Evolutionary conservation across 1,140 invertebrate genomes (phyloP).

Genomic region (Drosophila prosaltans): DNA sequence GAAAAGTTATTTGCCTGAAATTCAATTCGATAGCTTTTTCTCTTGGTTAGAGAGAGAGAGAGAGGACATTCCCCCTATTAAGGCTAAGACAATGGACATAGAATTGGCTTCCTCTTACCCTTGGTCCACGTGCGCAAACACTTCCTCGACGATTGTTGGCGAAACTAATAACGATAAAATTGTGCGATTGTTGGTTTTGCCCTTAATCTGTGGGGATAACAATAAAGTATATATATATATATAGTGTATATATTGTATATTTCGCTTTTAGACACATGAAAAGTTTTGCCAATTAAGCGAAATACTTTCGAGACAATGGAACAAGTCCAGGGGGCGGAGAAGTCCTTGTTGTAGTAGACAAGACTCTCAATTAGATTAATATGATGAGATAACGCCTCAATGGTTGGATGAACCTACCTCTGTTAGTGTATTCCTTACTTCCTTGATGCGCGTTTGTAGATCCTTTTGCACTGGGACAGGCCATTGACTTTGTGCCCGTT

Average conservation of each 20-base stretch:
- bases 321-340: background rate
- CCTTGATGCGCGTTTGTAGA: conserved; percentile 88
- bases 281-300: conserved; percentile 81
- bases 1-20: conserved; percentile 60
- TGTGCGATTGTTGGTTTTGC: conserved; percentile 82
- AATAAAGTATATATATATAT: conserved; percentile 71
- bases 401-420: conserved; percentile 83
- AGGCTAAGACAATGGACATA: conserved; percentile 59
- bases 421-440: conserved; percentile 88
- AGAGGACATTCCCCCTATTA: conserved; percentile 34
- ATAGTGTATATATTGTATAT: conserved; percentile 29
- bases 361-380: conserved; percentile 77
- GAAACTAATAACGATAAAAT: conserved; percentile 83
- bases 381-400: conserved; percentile 49
- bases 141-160: conserved; percentile 78
- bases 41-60: too few species aligned
- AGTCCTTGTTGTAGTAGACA: background rate
- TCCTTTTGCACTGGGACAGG: conserved; percentile 88
- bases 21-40: conserved; percentile 55
- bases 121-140: conserved; percentile 64
- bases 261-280: conserved; percentile 66
- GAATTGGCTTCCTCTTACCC: conserved; percentile 67
- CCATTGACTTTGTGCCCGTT: conserved; percentile 87
- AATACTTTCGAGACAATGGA: conserved; percentile 57
- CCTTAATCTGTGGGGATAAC: conserved; percentile 81